A percentile compares a stretch with the other conserved stretches of the same genome.
These are phyloP conservation scores for Cetonia aurata DNA, from an alignment of 2,888 invertebrate genomes.

Conservation along the genomic window DNA sequence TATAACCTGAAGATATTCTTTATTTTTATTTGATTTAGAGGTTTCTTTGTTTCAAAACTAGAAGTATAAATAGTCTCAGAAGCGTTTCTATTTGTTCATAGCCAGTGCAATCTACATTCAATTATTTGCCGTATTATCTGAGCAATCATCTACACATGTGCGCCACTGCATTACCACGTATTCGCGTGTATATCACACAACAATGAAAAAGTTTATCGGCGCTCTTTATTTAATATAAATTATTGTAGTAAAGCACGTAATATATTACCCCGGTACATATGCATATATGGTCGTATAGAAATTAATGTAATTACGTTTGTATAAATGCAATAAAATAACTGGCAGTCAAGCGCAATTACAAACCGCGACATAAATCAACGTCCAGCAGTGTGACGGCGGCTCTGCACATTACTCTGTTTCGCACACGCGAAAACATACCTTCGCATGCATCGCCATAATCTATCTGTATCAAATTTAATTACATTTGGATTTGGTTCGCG, in stretches of 20 bases:
- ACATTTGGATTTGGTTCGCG: conserved; percentile 6
- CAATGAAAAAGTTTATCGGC: conserved; percentile 41
- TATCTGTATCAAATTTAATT: conserved; percentile 31
- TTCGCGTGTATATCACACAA: conserved; percentile 41
- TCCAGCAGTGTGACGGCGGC: conserved; percentile 17
- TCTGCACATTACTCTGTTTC: conserved; percentile 30
- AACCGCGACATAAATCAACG: conserved; percentile 36
- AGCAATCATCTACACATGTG: background rate
- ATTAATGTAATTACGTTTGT: conserved; percentile 46
- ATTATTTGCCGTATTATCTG: no score
- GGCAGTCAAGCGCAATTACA: conserved; percentile 39
- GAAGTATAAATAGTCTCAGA: no score
- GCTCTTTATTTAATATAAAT: conserved; percentile 47
- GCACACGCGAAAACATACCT: conserved; percentile 24
- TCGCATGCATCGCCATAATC: conserved; percentile 12
- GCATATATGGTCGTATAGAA: conserved; percentile 44
- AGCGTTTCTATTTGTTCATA: no score
- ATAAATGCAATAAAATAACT: conserved; percentile 44
- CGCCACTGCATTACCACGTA: conserved; percentile 35
- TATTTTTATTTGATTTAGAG: no score
- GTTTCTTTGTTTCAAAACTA: no score
- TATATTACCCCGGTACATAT: conserved; percentile 39
- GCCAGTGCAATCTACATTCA: no score
- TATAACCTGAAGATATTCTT: no score
- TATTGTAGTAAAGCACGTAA: conserved; percentile 47